Base-by-base conservation (phyloP, 2,113 vertebrate species). In the Notarius quadriscutis region DNA sequence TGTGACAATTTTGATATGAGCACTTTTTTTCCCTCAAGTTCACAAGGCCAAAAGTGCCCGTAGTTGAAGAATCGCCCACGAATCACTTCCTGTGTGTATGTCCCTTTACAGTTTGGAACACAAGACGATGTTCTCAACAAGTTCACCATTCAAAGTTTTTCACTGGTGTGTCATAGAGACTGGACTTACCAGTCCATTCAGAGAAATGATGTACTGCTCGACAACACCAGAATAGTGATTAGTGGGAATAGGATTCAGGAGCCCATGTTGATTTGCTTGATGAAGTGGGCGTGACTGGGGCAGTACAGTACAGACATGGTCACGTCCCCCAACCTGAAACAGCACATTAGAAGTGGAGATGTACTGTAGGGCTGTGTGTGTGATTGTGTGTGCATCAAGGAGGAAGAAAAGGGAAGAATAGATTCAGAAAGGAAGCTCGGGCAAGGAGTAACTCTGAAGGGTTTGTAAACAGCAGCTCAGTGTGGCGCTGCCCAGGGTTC, bases 401-500 rank as follows among this genome's bases (percentile, higher is more conserved):
- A 51, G 72, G 20, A 25, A 51, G 17, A 58, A 80, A 90, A 86
- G 53, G 89, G 78, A 60, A 58, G 86, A 91, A 87, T 60, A 77
- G 83, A n/a, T 69, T 83, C 25, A 27, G 25, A 69, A 50, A 65
- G 72, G 79, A 72, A 79, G 75, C 62, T 88, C 67, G 63, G 71
- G 85, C 50, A 53, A 89, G 58, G 87, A 88, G 79, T 80, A 80
- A 91, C 89, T 55, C 53, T 48, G 48, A 51, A 86, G 82, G 88
- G 75, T 83, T 48, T 89, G 83, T 83, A 89, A 89, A 87, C 86
- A 89, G 30, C 86, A 89, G 81, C 84, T 86, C 83, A 77, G 83
- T 50, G 51, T 30, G 80, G 55, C 80, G 75, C 84, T 81, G 81
- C 86, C 55, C 58, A 48, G 80, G 69, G 86, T 84, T 84, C 51